Evolutionary conservation across 2,888 invertebrate species (phyloP).

Genomic region (Rotaria macrura): DNA sequence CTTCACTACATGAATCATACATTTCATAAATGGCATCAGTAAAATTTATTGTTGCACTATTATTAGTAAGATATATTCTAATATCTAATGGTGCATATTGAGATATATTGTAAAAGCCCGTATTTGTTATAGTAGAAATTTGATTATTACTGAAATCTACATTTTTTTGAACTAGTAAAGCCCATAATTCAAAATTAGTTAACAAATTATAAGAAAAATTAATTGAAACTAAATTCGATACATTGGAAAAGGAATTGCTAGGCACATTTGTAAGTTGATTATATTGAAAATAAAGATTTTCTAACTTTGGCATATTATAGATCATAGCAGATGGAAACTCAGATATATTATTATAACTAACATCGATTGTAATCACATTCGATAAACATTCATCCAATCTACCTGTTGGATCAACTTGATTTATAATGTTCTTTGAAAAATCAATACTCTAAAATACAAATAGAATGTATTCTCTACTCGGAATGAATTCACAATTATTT

Average conservation of each 20-base stretch:
- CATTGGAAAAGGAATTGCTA: neutral
- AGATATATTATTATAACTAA: neutral
- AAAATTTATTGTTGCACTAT: neutral
- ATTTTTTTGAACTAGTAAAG: neutral
- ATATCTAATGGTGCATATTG: too few species aligned
- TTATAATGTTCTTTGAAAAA: neutral
- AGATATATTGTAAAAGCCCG: neutral
- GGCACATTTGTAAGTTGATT: neutral
- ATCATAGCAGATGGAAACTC: neutral
- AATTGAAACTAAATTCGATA: neutral
- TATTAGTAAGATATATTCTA: neutral
- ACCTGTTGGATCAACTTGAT: neutral
- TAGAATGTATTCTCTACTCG: neutral
- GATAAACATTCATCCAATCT: neutral
- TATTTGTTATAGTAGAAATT: neutral
- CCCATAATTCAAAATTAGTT: neutral
- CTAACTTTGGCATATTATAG: neutral
- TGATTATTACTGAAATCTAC: neutral
- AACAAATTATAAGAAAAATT: neutral
- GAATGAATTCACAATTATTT: neutral
- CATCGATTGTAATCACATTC: neutral
- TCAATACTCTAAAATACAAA: neutral
- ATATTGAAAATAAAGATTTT: neutral
- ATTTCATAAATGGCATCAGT: slow-evolving; percentile 9
- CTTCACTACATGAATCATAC: neutral